A percentile compares a stretch with the other conserved stretches of the same genome.
phyloP scores from a whole-genome alignment of 2,113 vertebrate species.

The Mesitornis unicolor region DNA sequence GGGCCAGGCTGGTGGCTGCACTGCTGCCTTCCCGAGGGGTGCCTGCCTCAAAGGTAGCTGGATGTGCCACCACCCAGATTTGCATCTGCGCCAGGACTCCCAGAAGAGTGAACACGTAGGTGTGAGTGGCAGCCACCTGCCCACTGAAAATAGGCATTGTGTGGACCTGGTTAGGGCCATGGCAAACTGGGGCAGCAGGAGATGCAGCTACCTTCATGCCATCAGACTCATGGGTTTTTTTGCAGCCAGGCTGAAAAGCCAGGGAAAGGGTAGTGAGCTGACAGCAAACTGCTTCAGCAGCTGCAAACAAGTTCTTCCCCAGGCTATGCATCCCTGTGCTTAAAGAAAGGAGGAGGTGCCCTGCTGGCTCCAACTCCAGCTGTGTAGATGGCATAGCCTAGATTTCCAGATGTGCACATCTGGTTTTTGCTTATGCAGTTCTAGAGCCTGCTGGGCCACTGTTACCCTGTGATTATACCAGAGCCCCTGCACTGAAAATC shows the following conservation, averaged over 20 bases:
- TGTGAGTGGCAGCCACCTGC: neutral
- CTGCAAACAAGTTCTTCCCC: neutral
- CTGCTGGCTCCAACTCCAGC: neutral
- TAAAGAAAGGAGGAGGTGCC: neutral
- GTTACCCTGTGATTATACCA: neutral
- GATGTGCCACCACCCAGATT: neutral
- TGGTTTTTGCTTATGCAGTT: neutral
- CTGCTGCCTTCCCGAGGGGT: neutral
- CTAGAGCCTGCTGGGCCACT: neutral
- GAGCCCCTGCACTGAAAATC: neutral
- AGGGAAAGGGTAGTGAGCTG: neutral
- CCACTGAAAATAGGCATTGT: neutral
- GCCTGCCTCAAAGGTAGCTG: neutral
- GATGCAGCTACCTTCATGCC: neutral
- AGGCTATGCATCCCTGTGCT: neutral
- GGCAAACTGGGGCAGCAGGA: neutral
- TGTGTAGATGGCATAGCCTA: neutral
- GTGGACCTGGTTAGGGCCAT: neutral
- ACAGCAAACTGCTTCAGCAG: neutral
- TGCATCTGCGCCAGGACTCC: accelerated
- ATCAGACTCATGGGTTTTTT: accelerated
- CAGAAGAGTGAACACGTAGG: neutral
- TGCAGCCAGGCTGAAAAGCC: neutral
- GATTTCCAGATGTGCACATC: neutral
- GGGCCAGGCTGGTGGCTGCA: neutral